These are phyloP conservation scores for Tiphia femorata DNA, from an alignment of 2,888 invertebrate species.

Conservation along the genomic window DNA sequence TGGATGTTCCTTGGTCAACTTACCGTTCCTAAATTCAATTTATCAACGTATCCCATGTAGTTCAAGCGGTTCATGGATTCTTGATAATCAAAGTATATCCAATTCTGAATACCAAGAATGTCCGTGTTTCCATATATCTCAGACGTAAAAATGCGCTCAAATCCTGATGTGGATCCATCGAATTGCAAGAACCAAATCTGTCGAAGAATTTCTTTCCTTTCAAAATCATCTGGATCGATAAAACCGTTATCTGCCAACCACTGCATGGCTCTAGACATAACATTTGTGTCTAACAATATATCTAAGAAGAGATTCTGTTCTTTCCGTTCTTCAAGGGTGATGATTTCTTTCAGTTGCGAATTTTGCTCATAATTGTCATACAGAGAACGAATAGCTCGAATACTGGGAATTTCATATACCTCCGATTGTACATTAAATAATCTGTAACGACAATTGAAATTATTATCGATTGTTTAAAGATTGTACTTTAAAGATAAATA, in stretches of 20 bases:
- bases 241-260: slow-evolving; percentile 54
- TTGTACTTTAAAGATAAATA: not conserved
- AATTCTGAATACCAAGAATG: slow-evolving; percentile 85
- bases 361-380: slow-evolving; percentile 54
- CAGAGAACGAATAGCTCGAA: slow-evolving; percentile 46
- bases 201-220: slow-evolving; percentile 78
- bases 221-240: slow-evolving; percentile 62
- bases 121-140: slow-evolving; percentile 84
- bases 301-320: slow-evolving; percentile 56
- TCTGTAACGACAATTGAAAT: slow-evolving; percentile 33
- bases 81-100: slow-evolving; percentile 85
- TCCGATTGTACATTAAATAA: slow-evolving; percentile 48
- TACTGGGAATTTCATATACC: slow-evolving; percentile 47
- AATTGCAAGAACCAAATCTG: slow-evolving; percentile 85
- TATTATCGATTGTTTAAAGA: not conserved
- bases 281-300: slow-evolving; percentile 53
- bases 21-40: slow-evolving; percentile 77
- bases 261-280: slow-evolving; percentile 50
- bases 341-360: slow-evolving; percentile 45
- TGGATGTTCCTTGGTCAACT: slow-evolving; percentile 58
- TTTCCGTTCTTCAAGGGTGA: slow-evolving; percentile 42
- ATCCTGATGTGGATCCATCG: slow-evolving; percentile 86
- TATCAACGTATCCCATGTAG: slow-evolving; percentile 83
- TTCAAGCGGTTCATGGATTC: slow-evolving; percentile 79
- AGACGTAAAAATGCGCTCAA: slow-evolving; percentile 92